Evolutionary conservation across 2,888 invertebrate species (phyloP), one percentile per base, ranked within the genome.

Genomic region (Lepidocyrtinus sp.): DNA sequence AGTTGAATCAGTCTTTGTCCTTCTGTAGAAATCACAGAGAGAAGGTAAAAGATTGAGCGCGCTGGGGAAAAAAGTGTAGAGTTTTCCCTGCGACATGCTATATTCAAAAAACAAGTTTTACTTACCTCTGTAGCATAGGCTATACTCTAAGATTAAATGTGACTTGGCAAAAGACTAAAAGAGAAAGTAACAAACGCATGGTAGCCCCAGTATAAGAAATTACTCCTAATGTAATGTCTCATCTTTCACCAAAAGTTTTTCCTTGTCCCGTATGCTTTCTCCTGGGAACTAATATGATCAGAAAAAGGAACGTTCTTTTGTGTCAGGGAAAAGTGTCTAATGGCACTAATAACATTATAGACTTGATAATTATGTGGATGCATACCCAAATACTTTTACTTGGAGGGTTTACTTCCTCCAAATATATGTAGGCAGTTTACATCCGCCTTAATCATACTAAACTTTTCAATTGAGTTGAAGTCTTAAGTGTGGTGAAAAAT

Each of bases 1-100:
- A 61, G 70, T 21, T 21, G 45, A 67, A 26, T 19, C 46, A 17
- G 70, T 19, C 71, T 71, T 62, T 62, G 62, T 71, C 61, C 5
- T 27, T n/a, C 64, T 27, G 25, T 27, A 26, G 17, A 64, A 64
- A 27, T 26, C n/a, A 27, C 27, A 17, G 2, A 9, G 64, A 26
- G 25, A 1, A 26, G 64, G 24, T 5, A 24, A 50, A 50, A 68
- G n/a, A n/a, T n/a, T n/a, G n/a, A n/a, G n/a, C n/a, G n/a, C n/a
- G n/a, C n/a, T n/a, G n/a, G n/a, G n/a, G n/a, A n/a, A n/a, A n/a
- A 55, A 68, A 45, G 68, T 25, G 17, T 9, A 46, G 50, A 68
- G 68, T 68, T 68, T 68, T 55, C 50, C 45, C n/a, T n/a, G n/a
- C n/a, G n/a, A n/a, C n/a, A n/a, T n/a, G n/a, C n/a, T n/a, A n/a